These are phyloP conservation scores for Caenorhabditis sp. DNA, from an alignment of 2,888 invertebrate species.

Conservation along the genomic window DNA sequence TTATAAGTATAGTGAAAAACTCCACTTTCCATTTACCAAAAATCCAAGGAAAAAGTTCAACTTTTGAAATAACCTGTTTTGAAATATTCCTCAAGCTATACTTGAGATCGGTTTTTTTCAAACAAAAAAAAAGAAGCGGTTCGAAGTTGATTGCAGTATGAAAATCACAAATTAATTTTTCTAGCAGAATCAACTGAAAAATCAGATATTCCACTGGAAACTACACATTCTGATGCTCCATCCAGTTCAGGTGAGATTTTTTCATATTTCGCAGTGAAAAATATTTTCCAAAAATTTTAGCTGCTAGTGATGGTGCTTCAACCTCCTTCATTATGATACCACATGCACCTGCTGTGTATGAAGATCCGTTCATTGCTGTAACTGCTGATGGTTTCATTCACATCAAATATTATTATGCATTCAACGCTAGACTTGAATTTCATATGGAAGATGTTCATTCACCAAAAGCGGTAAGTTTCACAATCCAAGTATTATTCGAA, in stretches of 20 bases:
- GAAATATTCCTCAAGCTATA: too few species aligned
- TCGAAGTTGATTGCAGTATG: too few species aligned
- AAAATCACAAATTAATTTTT: too few species aligned
- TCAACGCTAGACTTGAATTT: conserved; percentile 37
- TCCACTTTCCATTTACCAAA: too few species aligned
- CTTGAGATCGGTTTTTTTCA: too few species aligned
- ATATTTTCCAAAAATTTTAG: conserved; percentile 21
- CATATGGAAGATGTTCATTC: conserved; percentile 29
- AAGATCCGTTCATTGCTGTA: conserved; percentile 48
- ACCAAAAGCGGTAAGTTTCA: conserved; percentile 26
- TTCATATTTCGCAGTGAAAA: too few species aligned
- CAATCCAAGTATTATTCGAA: neutral
- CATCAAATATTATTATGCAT: conserved; percentile 44
- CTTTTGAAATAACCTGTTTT: too few species aligned
- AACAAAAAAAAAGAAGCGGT: too few species aligned
- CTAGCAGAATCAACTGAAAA: neutral
- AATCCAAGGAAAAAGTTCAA: too few species aligned
- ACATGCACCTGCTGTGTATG: conserved; percentile 34
- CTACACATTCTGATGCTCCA: neutral
- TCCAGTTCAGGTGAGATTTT: neutral
- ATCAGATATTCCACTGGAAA: neutral
- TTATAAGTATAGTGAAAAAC: too few species aligned
- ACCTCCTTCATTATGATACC: conserved; percentile 21
- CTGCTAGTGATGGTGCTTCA: conserved; percentile 41
- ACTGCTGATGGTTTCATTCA: conserved; percentile 34